Evolutionary conservation across 2,888 invertebrate genomes (phyloP), one percentile per base, ranked within the genome.

Genomic region (Bimastos eiseni): DNA sequence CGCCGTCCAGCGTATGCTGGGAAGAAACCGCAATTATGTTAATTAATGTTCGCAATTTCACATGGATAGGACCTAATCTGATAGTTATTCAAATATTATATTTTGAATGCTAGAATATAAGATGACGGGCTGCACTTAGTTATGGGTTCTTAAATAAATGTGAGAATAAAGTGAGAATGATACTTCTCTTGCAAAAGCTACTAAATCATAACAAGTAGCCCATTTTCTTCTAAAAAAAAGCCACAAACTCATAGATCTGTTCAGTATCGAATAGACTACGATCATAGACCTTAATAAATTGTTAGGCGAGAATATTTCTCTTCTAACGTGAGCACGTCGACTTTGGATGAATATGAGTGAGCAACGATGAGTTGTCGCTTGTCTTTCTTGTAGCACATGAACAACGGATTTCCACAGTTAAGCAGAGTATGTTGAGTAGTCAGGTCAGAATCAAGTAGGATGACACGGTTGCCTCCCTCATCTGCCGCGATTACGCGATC

Each of bases 381-480:
- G 70, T 70, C 70, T n/a, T 70, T 70, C 70, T 70, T 70, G n/a
- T 70, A 70, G n/a, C 70, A 70, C 70, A 70, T 70, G n/a, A 70
- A 70, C 70, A 70, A 8, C 70, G 70, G 70, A 30, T 70, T 70
- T 70, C 1, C n/a, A 70, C 70, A 70, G 30, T 70, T 70, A 11
- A 70, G 70, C 70, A 70, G 70, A 70, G 70, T 70, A n/a, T 70
- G n/a, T 13, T 70, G 70, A 8, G 70, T 70, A n/a, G 30, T 70
- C 70, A 70, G 70, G 8, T 70, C 70, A 70, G 70, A 70, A 70
- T 70, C 70, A n/a, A 70, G 70, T 17, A 70, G 13, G n/a, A 70
- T 70, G 30, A 70, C 30, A n/a, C 70, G 70, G 70, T 70, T 6
- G 30, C 70, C 70, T n/a, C 13, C 30, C 0, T 70, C n/a, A n/a